Base-by-base conservation (phyloP, 2,113 vertebrate genomes). In the Daphoenositta chrysoptera region DNA sequence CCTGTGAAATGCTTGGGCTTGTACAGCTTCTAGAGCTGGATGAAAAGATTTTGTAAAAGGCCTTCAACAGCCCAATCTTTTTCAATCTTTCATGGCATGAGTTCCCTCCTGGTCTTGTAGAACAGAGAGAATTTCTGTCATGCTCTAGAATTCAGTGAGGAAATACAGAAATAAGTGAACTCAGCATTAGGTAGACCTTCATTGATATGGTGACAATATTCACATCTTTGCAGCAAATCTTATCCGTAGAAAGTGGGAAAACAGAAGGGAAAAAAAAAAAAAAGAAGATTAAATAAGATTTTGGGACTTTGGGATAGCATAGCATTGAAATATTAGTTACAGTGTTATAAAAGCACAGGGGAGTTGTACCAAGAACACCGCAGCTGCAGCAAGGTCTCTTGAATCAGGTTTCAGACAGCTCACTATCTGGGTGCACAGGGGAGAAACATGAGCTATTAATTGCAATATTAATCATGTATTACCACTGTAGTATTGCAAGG, bases 401-500 rank as follows among this genome's bases (percentile, higher is more conserved):
- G 93, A 95, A 90, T 95, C 77, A 81, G 60, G 40, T 94, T 97
- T 94, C 77, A 96, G 87, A 63, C 44, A 78, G 54, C 51, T 94
- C 76, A 42, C 86, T 90, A 26, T 77, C 85, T 77, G 44, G 27
- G 30, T 40, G 26, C 58, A 77, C 64, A 73, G 64, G 68, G 66
- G 51, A 83, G 76, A 93, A 96, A 95, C 63, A 77, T 1, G 15
- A 94, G 70, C 66, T 93, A 56, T 90, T 95, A 96, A 95, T 90
- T 94, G 80, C 80, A 89, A 68, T 92, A 94, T 94, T 93, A 89
- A 89, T 95, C 90, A 94, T 89, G 68, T 23, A 44, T 33, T 78
- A 69, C 19, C 76, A 56, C 50, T 1, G 2, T 24, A 75, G 35
- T 44, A 47, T 47, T 27, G 19, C 72, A 92, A 84, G 54, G 83